Percentiles rank a stretch among this genome's conserved stretches.
Conservation (phyloP, 2,888 invertebrate genomes). For the Heliconius charithonia region DNA sequence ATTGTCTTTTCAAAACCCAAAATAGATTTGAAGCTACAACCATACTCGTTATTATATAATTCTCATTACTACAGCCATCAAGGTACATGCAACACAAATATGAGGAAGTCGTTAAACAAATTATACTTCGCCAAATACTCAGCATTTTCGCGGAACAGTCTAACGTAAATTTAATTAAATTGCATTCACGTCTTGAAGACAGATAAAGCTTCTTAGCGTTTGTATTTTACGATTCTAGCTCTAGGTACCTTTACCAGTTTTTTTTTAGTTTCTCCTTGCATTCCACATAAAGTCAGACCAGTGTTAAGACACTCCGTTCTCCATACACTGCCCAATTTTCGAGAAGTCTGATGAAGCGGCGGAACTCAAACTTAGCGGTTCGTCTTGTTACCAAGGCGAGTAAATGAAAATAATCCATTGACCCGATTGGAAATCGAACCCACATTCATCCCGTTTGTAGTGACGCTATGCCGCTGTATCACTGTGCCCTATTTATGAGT, state of each 20-base stretch:
- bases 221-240: background rate
- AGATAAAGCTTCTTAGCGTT: constrained; percentile 20
- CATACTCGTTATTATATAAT: background rate
- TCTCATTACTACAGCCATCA: background rate
- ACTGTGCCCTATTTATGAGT: too few relatives aligned
- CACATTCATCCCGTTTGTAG: too few relatives aligned
- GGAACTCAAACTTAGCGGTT: background rate
- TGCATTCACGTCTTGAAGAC: constrained; percentile 33
- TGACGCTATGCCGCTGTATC: too few relatives aligned
- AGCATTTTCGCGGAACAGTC: constrained; percentile 22
- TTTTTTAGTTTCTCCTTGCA: background rate
- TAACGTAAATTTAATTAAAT: constrained; percentile 36
- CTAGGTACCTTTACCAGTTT: background rate
- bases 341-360: background rate
- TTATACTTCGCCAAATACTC: constrained; percentile 23
- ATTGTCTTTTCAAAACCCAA: too few relatives aligned
- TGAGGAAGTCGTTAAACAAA: constrained; percentile 19
- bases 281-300: background rate
- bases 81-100: constrained; percentile 9
- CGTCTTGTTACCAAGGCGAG: background rate
- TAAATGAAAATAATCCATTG: too few relatives aligned
- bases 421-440: too few relatives aligned
- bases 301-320: background rate
- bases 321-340: background rate
- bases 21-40: background rate